Conservation (phyloP, 2,113 vertebrate genomes). For the Xyliphius kryptos region DNA sequence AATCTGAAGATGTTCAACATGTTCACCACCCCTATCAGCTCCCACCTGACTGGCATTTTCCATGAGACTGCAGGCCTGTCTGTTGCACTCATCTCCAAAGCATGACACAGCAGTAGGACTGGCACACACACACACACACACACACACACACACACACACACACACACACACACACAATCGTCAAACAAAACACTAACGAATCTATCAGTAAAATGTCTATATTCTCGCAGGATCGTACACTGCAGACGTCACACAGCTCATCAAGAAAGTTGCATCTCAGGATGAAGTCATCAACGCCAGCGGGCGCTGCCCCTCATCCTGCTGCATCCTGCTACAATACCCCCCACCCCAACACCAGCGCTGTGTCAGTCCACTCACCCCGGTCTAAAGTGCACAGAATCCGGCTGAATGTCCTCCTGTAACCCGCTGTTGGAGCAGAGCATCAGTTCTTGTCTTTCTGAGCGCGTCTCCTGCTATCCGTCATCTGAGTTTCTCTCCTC, state of each 20-base stretch:
- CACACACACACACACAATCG: neutral
- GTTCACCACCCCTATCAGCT: no score
- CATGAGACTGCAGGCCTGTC: slow-evolving; percentile 9
- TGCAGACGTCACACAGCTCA: neutral
- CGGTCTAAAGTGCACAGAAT: no score
- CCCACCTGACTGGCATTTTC: no score
- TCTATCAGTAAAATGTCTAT: neutral
- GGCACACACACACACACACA: slow-evolving; percentile 1
- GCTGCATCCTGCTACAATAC: neutral
- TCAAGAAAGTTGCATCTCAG: slow-evolving; percentile 12
- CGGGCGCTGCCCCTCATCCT: slow-evolving; percentile 17
- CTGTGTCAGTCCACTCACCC: slow-evolving; percentile 5
- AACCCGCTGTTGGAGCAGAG: no score
- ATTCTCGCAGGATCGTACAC: neutral
- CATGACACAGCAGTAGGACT: slow-evolving; percentile 26
- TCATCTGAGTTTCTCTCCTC: slow-evolving; percentile 22
- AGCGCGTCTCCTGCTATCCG: slow-evolving; percentile 4
- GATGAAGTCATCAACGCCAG: neutral
- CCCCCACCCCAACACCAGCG: neutral
- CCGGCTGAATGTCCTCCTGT: no score
- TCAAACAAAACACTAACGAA: no score
- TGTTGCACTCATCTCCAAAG: slow-evolving; percentile 9
- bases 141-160: slow-evolving; percentile 8
- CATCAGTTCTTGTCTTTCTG: no score
- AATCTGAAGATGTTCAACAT: no score